Percentiles rank a stretch among this genome's conserved stretches.
Evolutionary conservation across 2,113 vertebrate genomes (phyloP).

Genomic region (Malurus melanocephalus): DNA sequence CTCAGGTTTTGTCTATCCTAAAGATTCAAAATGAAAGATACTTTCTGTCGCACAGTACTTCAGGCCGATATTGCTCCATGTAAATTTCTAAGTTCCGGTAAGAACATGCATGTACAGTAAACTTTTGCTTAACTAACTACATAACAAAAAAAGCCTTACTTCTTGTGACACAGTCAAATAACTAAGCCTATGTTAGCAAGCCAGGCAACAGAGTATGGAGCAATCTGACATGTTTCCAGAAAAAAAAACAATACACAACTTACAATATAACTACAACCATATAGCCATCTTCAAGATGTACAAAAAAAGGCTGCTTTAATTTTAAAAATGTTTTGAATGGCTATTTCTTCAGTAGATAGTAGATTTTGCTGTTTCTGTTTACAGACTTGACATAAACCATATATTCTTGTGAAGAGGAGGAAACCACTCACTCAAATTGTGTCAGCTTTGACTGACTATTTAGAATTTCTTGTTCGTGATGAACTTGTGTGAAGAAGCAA

Average conservation of each 20-base stretch:
- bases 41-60: background rate
- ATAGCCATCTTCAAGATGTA: background rate
- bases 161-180: background rate
- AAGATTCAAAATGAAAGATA: background rate
- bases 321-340: background rate
- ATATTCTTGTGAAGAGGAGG: background rate
- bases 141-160: background rate
- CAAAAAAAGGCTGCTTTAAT: background rate
- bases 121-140: background rate
- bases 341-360: background rate
- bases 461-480: background rate
- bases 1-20: background rate
- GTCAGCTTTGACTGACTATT: background rate
- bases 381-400: background rate
- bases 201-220: background rate
- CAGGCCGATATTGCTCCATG: background rate
- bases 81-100: background rate
- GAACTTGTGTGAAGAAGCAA: background rate
- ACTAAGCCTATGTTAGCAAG: background rate
- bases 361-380: background rate
- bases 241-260: background rate
- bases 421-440: background rate
- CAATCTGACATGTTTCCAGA: background rate
- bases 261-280: background rate
- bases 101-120: background rate